Conservation (phyloP, 1,140 invertebrate genomes). For the Heliconius hermathena region DNA sequence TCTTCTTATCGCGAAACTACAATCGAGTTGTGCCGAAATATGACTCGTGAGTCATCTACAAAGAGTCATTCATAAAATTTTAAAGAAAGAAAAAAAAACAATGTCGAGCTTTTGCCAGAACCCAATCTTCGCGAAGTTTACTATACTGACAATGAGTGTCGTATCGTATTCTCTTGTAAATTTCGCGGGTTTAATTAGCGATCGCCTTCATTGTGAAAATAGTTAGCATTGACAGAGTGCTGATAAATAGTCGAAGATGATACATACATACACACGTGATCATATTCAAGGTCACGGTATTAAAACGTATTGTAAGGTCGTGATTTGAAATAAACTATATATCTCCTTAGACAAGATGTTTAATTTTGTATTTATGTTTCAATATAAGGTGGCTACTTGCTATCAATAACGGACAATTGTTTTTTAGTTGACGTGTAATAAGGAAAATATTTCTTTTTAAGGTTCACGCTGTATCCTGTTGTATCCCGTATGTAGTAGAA, state of each 20-base stretch:
- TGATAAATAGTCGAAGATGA: conserved; percentile 35
- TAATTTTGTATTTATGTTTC: neutral
- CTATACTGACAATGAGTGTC: conserved; percentile 21
- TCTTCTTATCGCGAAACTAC: conserved; percentile 22
- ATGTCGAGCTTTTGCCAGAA: conserved; percentile 9
- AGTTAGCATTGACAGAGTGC: conserved; percentile 50
- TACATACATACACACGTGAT: conserved; percentile 32
- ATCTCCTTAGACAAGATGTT: neutral
- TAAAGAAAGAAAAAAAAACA: conserved; percentile 27
- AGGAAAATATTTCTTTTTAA: too few species aligned
- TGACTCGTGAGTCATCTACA: conserved; percentile 22
- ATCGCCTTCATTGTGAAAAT: conserved; percentile 51
- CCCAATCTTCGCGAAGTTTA: neutral
- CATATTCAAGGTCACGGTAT: conserved; percentile 38
- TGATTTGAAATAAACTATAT: neutral
- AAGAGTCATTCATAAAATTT: conserved; percentile 34
- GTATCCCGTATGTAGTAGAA: too few species aligned
- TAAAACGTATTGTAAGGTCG: conserved; percentile 13
- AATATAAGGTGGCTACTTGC: neutral
- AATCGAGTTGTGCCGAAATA: conserved; percentile 19
- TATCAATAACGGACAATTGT: neutral
- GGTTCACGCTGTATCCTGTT: too few species aligned
- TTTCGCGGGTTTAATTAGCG: conserved; percentile 37
- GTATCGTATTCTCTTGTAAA: conserved; percentile 24
- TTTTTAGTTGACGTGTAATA: neutral